phyloP scores from a whole-genome alignment of 2,888 invertebrate species.

The Lordiphosa fenestrarum region DNA sequence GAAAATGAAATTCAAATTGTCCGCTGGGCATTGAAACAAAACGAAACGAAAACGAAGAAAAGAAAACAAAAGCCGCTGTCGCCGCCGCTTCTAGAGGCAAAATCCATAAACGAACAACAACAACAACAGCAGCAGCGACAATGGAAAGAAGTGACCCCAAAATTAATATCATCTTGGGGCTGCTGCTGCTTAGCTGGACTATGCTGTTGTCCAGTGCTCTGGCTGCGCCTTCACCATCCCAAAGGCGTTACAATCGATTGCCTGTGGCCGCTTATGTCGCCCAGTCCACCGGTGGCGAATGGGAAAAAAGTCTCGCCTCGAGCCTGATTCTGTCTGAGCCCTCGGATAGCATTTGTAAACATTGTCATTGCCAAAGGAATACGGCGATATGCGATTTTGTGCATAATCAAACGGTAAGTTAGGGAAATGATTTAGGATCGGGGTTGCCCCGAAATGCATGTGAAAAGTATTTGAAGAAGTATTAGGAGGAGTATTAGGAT shows the following conservation, averaged over 20 bases:
- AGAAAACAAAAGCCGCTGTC: background rate
- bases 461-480: no score
- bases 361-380: conserved; percentile 3
- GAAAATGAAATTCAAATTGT: conserved; percentile 12
- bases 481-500: no score
- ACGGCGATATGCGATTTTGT: conserved; percentile 17
- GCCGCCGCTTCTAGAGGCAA: background rate
- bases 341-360: conserved; percentile 4
- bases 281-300: background rate
- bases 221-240: no score
- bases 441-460: no score
- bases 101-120: conserved; percentile 1
- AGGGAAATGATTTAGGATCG: no score
- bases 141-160: conserved; percentile 9
- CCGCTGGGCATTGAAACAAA: conserved; percentile 3
- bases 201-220: background rate
- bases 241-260: conserved; percentile 2
- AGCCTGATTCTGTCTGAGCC: background rate
- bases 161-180: background rate
- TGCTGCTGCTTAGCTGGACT: conserved; percentile 6
- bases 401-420: conserved; percentile 27
- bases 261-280: conserved; percentile 1
- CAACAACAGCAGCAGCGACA: background rate
- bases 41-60: conserved; percentile 1
- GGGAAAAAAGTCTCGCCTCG: background rate